These are phyloP conservation scores for Lepidocyrtoides sp. DNA, from an alignment of 2,888 invertebrate genomes.

Conservation along the genomic window DNA sequence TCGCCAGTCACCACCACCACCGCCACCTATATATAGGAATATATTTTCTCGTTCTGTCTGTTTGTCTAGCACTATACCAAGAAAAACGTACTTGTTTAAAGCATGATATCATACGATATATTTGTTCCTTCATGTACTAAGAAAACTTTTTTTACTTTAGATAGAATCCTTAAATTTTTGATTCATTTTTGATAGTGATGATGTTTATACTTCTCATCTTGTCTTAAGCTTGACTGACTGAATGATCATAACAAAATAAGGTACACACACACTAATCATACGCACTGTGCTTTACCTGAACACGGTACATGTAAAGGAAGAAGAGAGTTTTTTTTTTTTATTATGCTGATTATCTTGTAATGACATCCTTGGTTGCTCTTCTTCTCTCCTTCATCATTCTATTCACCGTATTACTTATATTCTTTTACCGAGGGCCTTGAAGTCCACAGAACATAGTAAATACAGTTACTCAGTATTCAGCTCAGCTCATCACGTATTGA, in stretches of 20 bases:
- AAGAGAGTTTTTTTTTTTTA: slow-evolving; percentile 59
- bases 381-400: not conserved
- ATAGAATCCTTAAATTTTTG: not conserved
- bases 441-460: not conserved
- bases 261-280: not conserved
- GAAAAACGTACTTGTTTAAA: not conserved
- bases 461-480: slow-evolving; percentile 11
- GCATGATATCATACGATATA: not conserved
- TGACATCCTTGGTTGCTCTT: slow-evolving; percentile 71
- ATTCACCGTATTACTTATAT: too few relatives aligned
- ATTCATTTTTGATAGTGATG: not conserved
- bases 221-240: not conserved
- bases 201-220: not conserved
- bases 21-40: too few relatives aligned
- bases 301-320: slow-evolving; percentile 6
- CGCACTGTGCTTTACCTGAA: not conserved
- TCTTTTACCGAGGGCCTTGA: too few relatives aligned
- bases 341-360: slow-evolving; percentile 75
- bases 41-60: not conserved
- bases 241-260: not conserved
- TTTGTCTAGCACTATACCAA: not conserved
- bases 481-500: slow-evolving; percentile 56
- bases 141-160: not conserved
- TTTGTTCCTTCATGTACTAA: not conserved
- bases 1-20: not conserved